A percentile compares a stretch with the other conserved stretches of the same genome.
Conservation (phyloP, 2,113 vertebrate species). For the Cebidichthys violaceus region DNA sequence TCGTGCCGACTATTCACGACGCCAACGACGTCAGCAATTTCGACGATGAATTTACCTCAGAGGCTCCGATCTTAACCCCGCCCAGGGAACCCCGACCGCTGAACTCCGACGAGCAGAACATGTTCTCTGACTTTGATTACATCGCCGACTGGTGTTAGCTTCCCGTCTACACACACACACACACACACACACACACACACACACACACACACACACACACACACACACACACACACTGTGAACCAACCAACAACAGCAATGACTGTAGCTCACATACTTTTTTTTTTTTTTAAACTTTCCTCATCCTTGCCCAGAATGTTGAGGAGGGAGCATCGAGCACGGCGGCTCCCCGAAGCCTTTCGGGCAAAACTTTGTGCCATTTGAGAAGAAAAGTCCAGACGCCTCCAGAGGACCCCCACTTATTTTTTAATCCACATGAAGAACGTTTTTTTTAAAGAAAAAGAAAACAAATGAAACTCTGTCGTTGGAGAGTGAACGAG, state of each 20-base stretch:
- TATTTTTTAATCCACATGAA: conserved; percentile 73
- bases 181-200: conserved; percentile 49
- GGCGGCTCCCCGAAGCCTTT: conserved; percentile 52
- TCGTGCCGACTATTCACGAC: conserved; percentile 94
- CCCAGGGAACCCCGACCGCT: conserved; percentile 95
- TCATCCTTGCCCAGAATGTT: conserved; percentile 63
- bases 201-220: background rate
- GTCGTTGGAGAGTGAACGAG: conserved; percentile 64
- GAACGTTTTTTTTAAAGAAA: conserved; percentile 57
- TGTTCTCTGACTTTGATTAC: conserved; percentile 98
- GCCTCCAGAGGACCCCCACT: conserved; percentile 53
- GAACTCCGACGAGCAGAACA: conserved; percentile 91
- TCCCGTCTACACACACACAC: conserved; percentile 43
- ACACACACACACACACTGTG: conserved; percentile 89
- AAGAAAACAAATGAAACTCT: conserved; percentile 50
- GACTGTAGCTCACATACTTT: conserved; percentile 82
- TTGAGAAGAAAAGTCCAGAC: conserved; percentile 76
- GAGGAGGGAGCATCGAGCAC: conserved; percentile 18
- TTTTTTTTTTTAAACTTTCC: conserved; percentile 68
- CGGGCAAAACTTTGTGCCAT: conserved; percentile 87
- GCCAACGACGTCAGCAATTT: conserved; percentile 98
- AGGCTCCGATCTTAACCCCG: conserved; percentile 96
- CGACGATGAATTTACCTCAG: conserved; percentile 98
- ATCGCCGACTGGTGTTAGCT: conserved; percentile 97
- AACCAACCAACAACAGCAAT: conserved; percentile 79